Base-by-base conservation (phyloP, 2,113 vertebrate species). In the Eretmochelys imbricata region DNA sequence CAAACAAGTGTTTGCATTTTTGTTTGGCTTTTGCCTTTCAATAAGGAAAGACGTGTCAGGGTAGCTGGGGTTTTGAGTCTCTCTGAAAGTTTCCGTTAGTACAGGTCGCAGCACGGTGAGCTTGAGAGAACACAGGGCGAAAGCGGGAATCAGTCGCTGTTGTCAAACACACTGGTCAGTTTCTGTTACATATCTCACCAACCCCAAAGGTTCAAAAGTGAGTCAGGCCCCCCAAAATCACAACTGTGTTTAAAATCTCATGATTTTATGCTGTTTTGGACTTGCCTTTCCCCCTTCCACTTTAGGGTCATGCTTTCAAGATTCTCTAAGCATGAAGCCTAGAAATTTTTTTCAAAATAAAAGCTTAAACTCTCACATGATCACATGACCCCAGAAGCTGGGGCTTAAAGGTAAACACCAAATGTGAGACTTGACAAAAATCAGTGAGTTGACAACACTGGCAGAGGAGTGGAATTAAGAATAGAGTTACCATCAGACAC, bases 21-120 rank as follows among this genome's bases (percentile, higher is more conserved):
- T 75, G 69, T 75, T 75, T 10, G 69, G 20, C 84, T 94, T 96
- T 95, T 93, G 94, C 72, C 95, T 95, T 94, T 87, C 88, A 93
- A 76, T 35, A 48, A 95, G 53, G 79, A 92, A 76, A 82, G 46
- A 80, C 84, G 89, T 82, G 80, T 25, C 48, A 86, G 65, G 54
- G 29, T 76, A 92, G 46, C 57, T 84, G 53, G 29, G 10, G 22
- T 46, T 75, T 75, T 94, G 3, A 0, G 46, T 59, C 46, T 29
- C 53, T 86, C 93, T 89, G 25, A 50, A 94, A 93, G 62, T 78
- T 46, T 46, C 0, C 0, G 57, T 49, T 85, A 55, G 85, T 49
- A 11, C 75, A 27, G 62, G 49, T 59, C 87, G 19, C 46, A 84
- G n/a, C 31, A 84, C 10, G n/a, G 69, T 20, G 69, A 38, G n/a